Evolutionary conservation across 2,888 invertebrate species (phyloP), one percentile per base, ranked within the genome.

Genomic region (Acleris emargana): DNA sequence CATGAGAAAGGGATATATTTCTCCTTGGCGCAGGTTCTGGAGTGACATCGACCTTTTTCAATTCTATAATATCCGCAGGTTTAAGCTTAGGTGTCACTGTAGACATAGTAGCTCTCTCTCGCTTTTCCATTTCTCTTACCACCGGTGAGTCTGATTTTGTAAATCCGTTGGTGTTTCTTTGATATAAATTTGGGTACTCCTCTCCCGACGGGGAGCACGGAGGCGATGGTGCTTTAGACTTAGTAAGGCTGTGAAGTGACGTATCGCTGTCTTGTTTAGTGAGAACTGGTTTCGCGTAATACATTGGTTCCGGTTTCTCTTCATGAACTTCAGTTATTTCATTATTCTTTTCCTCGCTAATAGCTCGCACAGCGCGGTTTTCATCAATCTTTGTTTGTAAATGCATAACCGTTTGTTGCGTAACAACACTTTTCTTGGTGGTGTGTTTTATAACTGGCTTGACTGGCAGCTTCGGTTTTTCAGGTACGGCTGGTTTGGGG

Each of bases 171-270:
- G 92, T 87, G 78, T 95, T 95, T 80, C 95, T 93, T 74, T 94
- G 93, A 84, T 95, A 95, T 72, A 95, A 80, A 68, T 82, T 91
- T 1, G 91, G 86, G 49, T 84, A 84, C 72, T 94, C 94, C 72
- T 95, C 94, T 1, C 82, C 76, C 4, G 84, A 83, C 2, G 93
- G 88, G 3, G 91, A 87, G 7, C 89, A 83, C 52, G 96, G 97
- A 18, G 97, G 96, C 75, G 95, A 95, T 0, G 97, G 97, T 0
- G 97, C 97, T 84, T 96, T 94, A 58, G 96, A 93, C 84, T 97
- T 97, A 76, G 94, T 94, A 17, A 94, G 84, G 73, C 93, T 92
- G 67, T 89, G 91, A 9, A 93, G 87, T 11, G 93, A 93, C 18
- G 93, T 88, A 71, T 93, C 93, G 67, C 94, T 93, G 72, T 94